These are phyloP conservation scores for Eulemur albifrons DNA, from an alignment of 2,797 vertebrate species.

Conservation along the genomic window DNA sequence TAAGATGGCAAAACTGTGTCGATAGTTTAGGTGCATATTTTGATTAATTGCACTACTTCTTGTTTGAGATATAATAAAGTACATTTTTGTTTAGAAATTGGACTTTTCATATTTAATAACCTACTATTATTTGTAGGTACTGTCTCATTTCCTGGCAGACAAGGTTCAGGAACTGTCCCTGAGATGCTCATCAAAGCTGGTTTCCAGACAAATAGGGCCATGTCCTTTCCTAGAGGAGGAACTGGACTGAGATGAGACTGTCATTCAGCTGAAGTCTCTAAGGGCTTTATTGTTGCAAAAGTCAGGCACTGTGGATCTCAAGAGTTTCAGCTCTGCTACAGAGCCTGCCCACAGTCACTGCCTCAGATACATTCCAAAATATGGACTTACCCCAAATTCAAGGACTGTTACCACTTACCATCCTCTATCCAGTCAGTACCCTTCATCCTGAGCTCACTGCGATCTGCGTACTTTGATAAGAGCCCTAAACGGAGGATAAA, in stretches of 20 bases:
- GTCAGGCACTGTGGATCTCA: slow-evolving; percentile 4
- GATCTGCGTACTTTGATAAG: slow-evolving; percentile 55
- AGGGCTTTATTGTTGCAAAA: neutral
- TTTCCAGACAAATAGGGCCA: slow-evolving; percentile 14
- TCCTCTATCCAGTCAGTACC: slow-evolving; percentile 62
- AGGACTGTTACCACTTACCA: slow-evolving; percentile 46
- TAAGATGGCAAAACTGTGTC: too few species aligned
- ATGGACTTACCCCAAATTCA: neutral
- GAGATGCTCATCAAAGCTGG: slow-evolving; percentile 22
- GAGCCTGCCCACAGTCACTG: neutral
- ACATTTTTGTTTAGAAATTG: too few species aligned
- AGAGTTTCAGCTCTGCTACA: slow-evolving; percentile 12
- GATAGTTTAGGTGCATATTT: too few species aligned
- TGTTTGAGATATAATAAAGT: too few species aligned
- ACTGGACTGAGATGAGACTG: neutral
- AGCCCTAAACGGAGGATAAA: slow-evolving; percentile 65
- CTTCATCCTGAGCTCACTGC: slow-evolving; percentile 37
- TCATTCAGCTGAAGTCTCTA: neutral
- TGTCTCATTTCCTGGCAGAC: neutral
- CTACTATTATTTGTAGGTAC: neutral
- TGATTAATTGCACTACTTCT: too few species aligned
- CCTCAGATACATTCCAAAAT: neutral
- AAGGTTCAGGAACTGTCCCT: neutral
- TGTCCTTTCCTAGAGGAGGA: neutral
- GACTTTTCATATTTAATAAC: too few species aligned